Conservation (phyloP, 2,797 vertebrate genomes). For the Spinus pinus region DNA sequence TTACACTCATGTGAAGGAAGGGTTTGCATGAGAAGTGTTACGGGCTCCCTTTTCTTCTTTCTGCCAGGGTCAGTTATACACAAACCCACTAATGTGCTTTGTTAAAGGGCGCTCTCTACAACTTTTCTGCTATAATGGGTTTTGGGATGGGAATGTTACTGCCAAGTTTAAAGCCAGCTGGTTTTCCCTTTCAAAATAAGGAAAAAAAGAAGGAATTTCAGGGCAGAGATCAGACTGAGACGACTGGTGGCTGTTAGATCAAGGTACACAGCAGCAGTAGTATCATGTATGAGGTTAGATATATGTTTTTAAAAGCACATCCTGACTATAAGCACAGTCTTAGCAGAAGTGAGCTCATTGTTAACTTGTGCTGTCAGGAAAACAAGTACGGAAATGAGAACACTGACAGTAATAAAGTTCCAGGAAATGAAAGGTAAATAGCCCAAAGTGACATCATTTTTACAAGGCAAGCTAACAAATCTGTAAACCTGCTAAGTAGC, state of each 20-base stretch:
- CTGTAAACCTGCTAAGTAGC: background rate
- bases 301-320: background rate
- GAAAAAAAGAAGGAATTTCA: background rate
- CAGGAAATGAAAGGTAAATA: conserved; percentile 34
- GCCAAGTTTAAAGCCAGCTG: background rate
- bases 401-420: conserved; percentile 8
- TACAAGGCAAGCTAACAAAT: background rate
- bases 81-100: background rate
- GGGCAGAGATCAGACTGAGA: background rate
- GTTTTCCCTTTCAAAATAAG: background rate
- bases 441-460: background rate
- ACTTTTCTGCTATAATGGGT: background rate
- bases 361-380: conserved; percentile 38
- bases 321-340: background rate
- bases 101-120: background rate
- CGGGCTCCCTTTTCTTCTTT: background rate
- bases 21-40: background rate
- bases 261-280: background rate
- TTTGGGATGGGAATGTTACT: background rate
- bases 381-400: background rate
- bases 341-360: background rate
- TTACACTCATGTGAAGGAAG: background rate
- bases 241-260: background rate
- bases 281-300: background rate
- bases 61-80: background rate